These are phyloP conservation scores for Lasiommata megera DNA, from an alignment of 2,888 invertebrate genomes.

Conservation along the genomic window DNA sequence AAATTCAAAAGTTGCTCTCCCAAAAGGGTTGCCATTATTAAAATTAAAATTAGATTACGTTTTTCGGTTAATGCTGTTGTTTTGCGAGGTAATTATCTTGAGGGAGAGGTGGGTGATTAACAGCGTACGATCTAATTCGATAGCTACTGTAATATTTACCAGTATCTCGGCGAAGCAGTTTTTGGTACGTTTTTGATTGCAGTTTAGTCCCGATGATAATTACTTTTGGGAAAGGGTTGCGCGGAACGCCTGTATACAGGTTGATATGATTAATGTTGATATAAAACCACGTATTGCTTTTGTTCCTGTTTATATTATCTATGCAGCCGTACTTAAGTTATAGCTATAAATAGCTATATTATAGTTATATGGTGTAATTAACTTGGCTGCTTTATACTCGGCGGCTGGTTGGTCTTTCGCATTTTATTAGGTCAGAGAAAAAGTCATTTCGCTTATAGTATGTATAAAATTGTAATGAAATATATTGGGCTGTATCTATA, in stretches of 20 bases:
- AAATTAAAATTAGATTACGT: slow-evolving; percentile 75
- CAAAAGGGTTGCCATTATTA: slow-evolving; percentile 64
- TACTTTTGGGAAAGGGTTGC: slow-evolving; percentile 76
- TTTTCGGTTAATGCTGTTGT: slow-evolving; percentile 66
- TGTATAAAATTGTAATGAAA: too few relatives aligned
- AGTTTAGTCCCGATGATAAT: slow-evolving; percentile 74
- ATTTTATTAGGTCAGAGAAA: too few relatives aligned
- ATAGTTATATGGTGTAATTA: too few relatives aligned
- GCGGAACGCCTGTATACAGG: slow-evolving; percentile 43
- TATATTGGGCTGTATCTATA: too few relatives aligned
- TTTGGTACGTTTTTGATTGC: slow-evolving; percentile 78
- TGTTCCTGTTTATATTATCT: too few relatives aligned
- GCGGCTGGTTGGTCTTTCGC: too few relatives aligned
- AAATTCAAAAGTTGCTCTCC: slow-evolving; percentile 51
- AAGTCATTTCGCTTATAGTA: too few relatives aligned
- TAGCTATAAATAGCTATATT: too few relatives aligned
- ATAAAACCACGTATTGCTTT: not conserved
- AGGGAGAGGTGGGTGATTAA: slow-evolving; percentile 52
- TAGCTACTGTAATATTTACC: slow-evolving; percentile 71
- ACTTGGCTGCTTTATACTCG: too few relatives aligned
- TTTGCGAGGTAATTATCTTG: slow-evolving; percentile 65
- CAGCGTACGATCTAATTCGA: slow-evolving; percentile 64
- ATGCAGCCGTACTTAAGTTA: too few relatives aligned
- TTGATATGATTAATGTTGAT: slow-evolving; percentile 24
- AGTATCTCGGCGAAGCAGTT: slow-evolving; percentile 68